phyloP scores from a whole-genome alignment of 1,140 invertebrate genomes.

The Galleria mellonella region DNA sequence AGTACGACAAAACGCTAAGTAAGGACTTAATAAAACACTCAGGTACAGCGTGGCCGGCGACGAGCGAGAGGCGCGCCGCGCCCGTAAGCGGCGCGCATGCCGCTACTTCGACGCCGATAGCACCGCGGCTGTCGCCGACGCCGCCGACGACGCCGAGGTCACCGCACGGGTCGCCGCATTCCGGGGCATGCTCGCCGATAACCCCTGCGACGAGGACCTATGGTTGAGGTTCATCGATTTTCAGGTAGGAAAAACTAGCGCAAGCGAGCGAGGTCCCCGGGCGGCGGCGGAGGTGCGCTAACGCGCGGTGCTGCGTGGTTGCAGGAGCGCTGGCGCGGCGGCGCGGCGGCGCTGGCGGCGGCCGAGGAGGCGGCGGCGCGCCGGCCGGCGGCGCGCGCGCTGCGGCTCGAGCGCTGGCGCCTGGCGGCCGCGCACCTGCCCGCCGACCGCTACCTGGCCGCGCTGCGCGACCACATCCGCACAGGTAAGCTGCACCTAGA shows the following conservation, averaged over 20 bases:
- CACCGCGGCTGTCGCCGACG: conserved; percentile 4
- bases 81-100: conserved; percentile 5
- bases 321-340: conserved; percentile 24
- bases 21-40: too few relatives aligned
- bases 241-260: too few relatives aligned
- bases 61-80: not conserved
- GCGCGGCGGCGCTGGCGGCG: conserved; percentile 20
- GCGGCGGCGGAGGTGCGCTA: too few relatives aligned
- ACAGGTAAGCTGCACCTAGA: not conserved
- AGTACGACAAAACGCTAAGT: too few relatives aligned
- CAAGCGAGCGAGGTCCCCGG: too few relatives aligned
- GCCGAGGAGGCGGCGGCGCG: conserved; percentile 20
- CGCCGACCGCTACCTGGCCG: conserved; percentile 2
- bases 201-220: conserved; percentile 14
- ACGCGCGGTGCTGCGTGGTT: too few relatives aligned
- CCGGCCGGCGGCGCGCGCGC: conserved; percentile 13
- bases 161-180: conserved; percentile 15
- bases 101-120: conserved; percentile 19
- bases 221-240: conserved; percentile 36
- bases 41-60: not conserved
- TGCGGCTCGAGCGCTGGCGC: conserved; percentile 6
- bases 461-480: not conserved
- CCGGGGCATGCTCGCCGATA: conserved; percentile 14
- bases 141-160: conserved; percentile 12
- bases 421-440: conserved; percentile 11